Base-by-base conservation (phyloP, 2,113 vertebrate genomes). In the Sprattus sprattus region DNA sequence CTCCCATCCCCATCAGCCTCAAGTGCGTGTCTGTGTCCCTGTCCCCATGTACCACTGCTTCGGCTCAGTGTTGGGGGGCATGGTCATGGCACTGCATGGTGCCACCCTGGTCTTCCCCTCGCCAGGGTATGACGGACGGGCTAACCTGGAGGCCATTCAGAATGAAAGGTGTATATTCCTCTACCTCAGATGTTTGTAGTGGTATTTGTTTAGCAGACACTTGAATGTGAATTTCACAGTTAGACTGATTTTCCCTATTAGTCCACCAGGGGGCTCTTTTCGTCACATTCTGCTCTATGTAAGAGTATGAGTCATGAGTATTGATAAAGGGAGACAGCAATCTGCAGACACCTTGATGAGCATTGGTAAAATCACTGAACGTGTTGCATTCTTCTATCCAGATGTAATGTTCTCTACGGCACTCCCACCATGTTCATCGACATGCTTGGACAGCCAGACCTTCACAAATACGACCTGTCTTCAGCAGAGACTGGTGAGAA, bases 361-460 rank as follows among this genome's bases (percentile, higher is more conserved):
- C 0, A 22, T 60, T 60, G 5, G 22, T 60, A 60, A 6, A 60
- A 22, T 60, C 18, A 22, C 7, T 20, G 5, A 6, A 22, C 54
- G 22, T 60, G 22, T 20, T 32, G 8, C 64, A 28, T 32, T 64
- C 60, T 25, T 64, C 64, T 25, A 60, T 87, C 22, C 88, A 97
- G 97, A 57, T 98, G 97, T 88, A 94, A 93, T 4, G 32, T 87
- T 86, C 0, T 97, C 39, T 95, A 95, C 0, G 98, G 97, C 50
- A 99, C 97, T 0, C 98, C 98, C 0, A 99, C 98, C 60, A 99
- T 99, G 98, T 99, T 85, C 8, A 93, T 99, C 60, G 98, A 99
- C 86, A 94, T 99, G 89, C 57, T 98, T n/a, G 93, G 88, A 83
- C 97, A 98, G 89, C 95, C 92, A 0, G 94, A 96, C 84, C 89